Evolutionary conservation across 2,113 vertebrate genomes (phyloP).

Genomic region (Marcusenius ussheri): DNA sequence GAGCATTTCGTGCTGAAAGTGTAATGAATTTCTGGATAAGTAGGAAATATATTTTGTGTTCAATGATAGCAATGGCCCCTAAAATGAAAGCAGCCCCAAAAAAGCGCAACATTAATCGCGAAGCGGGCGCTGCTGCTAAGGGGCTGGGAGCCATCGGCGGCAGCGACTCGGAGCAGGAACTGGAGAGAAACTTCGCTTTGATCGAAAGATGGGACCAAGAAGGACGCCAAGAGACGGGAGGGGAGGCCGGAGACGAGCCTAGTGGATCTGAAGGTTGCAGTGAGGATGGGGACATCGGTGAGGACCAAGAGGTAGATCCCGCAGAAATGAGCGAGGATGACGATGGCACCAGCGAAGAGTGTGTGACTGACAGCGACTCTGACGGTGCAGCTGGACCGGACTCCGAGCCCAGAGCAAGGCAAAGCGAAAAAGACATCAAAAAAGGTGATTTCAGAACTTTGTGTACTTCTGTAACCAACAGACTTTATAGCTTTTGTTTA

Average conservation of each 20-base stretch:
- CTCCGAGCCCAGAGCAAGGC: neutral
- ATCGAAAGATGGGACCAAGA: constrained; percentile 12
- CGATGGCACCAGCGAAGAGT: neutral
- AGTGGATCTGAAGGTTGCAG: neutral
- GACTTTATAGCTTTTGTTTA: neutral
- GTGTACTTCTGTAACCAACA: neutral
- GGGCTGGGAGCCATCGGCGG: neutral
- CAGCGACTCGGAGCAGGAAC: constrained; percentile 25
- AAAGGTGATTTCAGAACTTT: constrained; percentile 25
- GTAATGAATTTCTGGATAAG: neutral
- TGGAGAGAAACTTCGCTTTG: constrained; percentile 40
- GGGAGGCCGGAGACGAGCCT: neutral
- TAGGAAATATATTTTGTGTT: neutral
- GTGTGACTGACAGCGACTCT: neutral
- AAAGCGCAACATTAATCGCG: neutral
- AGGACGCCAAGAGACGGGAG: neutral
- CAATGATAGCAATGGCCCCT: neutral
- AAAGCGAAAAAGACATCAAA: constrained; percentile 17
- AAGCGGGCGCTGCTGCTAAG: neutral
- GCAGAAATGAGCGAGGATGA: neutral
- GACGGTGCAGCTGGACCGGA: neutral
- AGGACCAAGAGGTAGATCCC: neutral
- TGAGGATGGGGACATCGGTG: neutral
- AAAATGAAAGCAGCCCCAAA: neutral
- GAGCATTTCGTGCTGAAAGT: neutral